Conservation (phyloP, 2,797 vertebrate species). For the Valencia hispanica region DNA sequence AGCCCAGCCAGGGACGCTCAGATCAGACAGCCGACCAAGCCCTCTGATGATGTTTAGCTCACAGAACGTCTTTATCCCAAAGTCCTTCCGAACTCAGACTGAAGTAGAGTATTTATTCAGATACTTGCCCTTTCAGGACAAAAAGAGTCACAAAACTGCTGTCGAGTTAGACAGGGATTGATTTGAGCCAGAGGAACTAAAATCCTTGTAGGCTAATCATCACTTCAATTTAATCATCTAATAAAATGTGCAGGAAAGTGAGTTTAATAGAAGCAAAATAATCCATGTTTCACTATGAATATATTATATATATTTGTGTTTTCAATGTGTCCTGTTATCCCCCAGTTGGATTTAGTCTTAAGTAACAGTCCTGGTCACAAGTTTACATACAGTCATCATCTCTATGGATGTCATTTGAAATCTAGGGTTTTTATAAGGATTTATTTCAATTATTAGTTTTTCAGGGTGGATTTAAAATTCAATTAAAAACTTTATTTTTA, state of each 20-base stretch:
- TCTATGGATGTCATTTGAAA: background rate
- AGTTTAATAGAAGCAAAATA: background rate
- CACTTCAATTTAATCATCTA: background rate
- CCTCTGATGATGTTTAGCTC: conserved; percentile 48
- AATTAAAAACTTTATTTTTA: background rate
- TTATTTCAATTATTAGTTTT: background rate
- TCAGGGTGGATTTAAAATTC: background rate
- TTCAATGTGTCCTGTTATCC: background rate
- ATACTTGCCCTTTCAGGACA: conserved; percentile 1
- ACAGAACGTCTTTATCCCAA: background rate
- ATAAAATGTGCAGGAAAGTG: background rate
- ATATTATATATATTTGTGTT: background rate
- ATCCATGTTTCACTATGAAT: background rate
- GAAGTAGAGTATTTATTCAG: conserved; percentile 1
- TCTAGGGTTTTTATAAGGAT: background rate
- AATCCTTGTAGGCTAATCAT: background rate
- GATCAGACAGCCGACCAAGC: conserved; percentile 45
- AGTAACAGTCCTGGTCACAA: background rate
- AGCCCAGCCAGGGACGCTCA: conserved; percentile 22
- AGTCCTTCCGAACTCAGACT: conserved; percentile 6
- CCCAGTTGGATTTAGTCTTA: background rate
- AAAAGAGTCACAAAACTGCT: background rate
- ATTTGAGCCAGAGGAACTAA: background rate
- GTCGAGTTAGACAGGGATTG: background rate
- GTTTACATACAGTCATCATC: background rate